A percentile compares a stretch with the other conserved stretches of the same genome.
phyloP scores from a whole-genome alignment of 2,797 vertebrate genomes.

The Muscicapa striata region DNA sequence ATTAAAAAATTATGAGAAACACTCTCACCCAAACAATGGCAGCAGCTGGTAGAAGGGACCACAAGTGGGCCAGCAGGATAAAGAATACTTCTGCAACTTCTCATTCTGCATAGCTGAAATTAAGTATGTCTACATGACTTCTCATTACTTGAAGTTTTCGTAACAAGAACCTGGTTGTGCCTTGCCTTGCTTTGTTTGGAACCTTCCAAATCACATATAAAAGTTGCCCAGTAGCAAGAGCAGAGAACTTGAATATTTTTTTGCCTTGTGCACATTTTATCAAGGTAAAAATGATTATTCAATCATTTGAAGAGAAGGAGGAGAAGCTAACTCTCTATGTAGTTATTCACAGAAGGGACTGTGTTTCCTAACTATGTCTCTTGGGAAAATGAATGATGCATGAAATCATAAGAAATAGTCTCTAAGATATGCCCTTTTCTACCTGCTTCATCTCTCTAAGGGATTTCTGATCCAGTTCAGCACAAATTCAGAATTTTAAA shows the following conservation, averaged over 20 bases:
- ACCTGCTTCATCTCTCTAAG: neutral
- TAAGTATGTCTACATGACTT: neutral
- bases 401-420: conserved; percentile 7
- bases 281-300: neutral
- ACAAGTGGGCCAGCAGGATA: neutral
- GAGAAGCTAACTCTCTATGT: neutral
- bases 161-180: neutral
- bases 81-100: neutral
- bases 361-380: neutral
- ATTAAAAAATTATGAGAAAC: neutral
- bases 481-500: neutral
- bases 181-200: neutral
- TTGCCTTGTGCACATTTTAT: neutral
- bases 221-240: neutral
- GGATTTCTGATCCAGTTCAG: neutral
- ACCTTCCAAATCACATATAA: neutral
- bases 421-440: neutral
- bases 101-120: neutral
- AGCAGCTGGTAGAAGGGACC: neutral
- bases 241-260: neutral
- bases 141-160: neutral
- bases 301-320: neutral
- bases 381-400: conserved; percentile 31
- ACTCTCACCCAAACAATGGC: neutral
- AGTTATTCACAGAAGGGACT: neutral